These are phyloP conservation scores for Globia sparganii DNA, from an alignment of 2,888 invertebrate genomes.

Conservation along the genomic window DNA sequence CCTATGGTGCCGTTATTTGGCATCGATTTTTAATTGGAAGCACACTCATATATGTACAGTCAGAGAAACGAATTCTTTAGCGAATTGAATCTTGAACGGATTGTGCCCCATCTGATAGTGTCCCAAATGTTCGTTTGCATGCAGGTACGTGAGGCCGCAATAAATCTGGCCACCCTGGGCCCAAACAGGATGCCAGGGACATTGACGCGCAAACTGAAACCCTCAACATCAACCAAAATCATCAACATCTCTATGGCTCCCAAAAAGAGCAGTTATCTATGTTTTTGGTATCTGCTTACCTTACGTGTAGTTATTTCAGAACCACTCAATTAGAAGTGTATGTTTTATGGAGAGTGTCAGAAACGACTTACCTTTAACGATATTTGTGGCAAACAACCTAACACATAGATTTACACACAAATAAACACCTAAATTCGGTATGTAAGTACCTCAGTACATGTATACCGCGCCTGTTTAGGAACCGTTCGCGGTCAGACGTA, in stretches of 20 bases:
- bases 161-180: neutral
- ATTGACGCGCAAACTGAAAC: too few relatives aligned
- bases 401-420: neutral
- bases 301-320: neutral
- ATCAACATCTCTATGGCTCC: too few relatives aligned
- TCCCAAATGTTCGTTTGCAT: too few relatives aligned
- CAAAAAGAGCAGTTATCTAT: neutral
- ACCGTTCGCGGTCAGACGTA: conserved; percentile 52
- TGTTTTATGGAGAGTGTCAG: conserved; percentile 7
- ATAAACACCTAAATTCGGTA: conserved; percentile 25
- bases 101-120: too few relatives aligned
- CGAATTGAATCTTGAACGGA: neutral
- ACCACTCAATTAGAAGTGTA: neutral
- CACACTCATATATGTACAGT: neutral
- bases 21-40: neutral
- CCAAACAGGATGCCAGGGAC: neutral
- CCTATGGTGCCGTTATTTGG: neutral
- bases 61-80: neutral
- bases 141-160: neutral
- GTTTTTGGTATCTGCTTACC: neutral
- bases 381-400: neutral
- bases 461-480: conserved; percentile 38
- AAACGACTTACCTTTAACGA: conserved; percentile 2
- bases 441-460: conserved; percentile 9
- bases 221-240: too few relatives aligned